These are phyloP conservation scores for Fulica atra DNA, from an alignment of 2,113 vertebrate genomes.

Conservation along the genomic window DNA sequence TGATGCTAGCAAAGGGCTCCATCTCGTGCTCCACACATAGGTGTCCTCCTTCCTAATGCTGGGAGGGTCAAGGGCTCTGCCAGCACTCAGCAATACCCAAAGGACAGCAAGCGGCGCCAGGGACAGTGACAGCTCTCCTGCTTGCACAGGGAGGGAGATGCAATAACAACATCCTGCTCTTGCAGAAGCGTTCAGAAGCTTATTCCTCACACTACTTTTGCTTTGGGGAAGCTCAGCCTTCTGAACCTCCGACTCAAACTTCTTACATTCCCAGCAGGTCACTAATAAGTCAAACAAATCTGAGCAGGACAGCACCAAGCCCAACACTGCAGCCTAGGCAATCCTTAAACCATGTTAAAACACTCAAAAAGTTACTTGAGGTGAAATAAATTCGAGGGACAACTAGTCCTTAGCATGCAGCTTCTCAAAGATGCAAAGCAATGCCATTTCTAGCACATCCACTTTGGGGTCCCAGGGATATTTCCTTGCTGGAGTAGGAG, in stretches of 20 bases:
- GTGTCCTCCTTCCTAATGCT: background rate
- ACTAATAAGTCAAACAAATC: background rate
- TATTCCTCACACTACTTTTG: background rate
- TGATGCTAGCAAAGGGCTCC: background rate
- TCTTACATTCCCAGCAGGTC: background rate
- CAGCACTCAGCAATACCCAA: background rate
- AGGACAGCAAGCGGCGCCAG: background rate
- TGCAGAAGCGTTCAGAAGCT: background rate
- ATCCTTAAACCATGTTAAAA: background rate
- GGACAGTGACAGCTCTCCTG: rapidly evolving
- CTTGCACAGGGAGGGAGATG: background rate
- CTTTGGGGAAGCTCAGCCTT: background rate
- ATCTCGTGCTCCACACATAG: rapidly evolving
- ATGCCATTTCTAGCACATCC: background rate
- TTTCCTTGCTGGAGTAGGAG: background rate
- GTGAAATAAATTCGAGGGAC: background rate
- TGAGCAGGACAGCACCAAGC: background rate
- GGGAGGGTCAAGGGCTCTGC: background rate
- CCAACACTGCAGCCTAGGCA: rapidly evolving
- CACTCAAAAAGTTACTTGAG: background rate
- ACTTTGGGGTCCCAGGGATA: background rate
- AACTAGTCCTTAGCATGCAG: background rate
- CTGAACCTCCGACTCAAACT: background rate
- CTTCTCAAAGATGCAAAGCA: background rate
- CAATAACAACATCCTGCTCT: background rate